phyloP scores from a whole-genome alignment of 2,888 invertebrate genomes.

The Diadegma fenestrale region DNA sequence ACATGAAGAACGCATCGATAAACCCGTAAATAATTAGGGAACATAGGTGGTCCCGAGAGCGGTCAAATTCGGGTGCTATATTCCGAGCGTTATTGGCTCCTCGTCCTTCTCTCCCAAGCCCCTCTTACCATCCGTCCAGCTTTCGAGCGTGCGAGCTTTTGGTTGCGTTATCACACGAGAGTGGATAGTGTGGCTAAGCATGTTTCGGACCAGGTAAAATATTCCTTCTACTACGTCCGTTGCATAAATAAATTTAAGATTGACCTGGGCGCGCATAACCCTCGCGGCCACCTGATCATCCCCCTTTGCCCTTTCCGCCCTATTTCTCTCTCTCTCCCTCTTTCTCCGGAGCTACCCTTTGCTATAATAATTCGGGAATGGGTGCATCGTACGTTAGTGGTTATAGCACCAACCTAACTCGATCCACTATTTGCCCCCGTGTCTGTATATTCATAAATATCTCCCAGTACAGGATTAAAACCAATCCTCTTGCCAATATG shows the following conservation, averaged over 20 bases:
- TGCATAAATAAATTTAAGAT: constrained; percentile 69
- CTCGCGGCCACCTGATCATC: constrained; percentile 19
- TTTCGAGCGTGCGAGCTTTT: constrained; percentile 33
- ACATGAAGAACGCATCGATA: constrained; percentile 74
- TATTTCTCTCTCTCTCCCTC: neutral
- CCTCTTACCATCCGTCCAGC: constrained; percentile 4
- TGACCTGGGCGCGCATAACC: constrained; percentile 40
- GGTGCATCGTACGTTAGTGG: constrained; percentile 46
- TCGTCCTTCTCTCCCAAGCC: constrained; percentile 58
- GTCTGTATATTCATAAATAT: constrained; percentile 44
- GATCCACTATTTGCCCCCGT: constrained; percentile 20
- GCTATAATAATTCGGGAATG: constrained; percentile 26
- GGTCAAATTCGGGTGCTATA: constrained; percentile 71
- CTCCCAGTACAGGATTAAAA: constrained; percentile 21
- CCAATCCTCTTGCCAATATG: constrained; percentile 39
- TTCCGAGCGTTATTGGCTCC: constrained; percentile 74
- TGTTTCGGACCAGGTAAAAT: constrained; percentile 50
- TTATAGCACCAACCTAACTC: constrained; percentile 27
- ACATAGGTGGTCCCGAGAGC: constrained; percentile 65
- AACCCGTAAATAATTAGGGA: constrained; percentile 80
- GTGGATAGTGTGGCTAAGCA: constrained; percentile 37
- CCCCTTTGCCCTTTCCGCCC: neutral
- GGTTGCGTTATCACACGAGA: constrained; percentile 53
- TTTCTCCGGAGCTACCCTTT: neutral
- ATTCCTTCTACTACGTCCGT: constrained; percentile 51